phyloP scores from a whole-genome alignment of 2,797 vertebrate genomes.

The Thaleichthys pacificus region DNA sequence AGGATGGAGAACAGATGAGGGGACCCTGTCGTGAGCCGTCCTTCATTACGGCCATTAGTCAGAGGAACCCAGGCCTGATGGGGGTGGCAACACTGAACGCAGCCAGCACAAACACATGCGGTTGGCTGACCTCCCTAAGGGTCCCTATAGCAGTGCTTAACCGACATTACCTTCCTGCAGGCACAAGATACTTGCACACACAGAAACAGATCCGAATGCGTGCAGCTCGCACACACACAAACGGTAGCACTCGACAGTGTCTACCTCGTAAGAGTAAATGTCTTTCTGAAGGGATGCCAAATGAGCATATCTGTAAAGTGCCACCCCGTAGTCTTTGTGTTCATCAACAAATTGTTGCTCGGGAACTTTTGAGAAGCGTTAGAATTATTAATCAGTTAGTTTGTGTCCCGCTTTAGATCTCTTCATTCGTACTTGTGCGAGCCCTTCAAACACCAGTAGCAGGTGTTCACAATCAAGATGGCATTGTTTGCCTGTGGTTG shows the following conservation, averaged over 20 bases:
- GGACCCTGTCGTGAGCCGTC: conserved; percentile 83
- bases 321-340: too few species aligned
- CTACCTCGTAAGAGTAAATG: conserved; percentile 2
- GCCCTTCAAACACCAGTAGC: conserved; percentile 43
- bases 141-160: conserved; percentile 50
- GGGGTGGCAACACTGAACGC: conserved; percentile 36
- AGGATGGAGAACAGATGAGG: conserved; percentile 92
- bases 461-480: conserved; percentile 66
- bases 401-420: too few species aligned
- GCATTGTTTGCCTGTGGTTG: conserved; percentile 58
- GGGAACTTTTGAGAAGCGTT: too few species aligned
- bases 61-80: conserved; percentile 64
- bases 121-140: conserved; percentile 45
- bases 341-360: too few species aligned
- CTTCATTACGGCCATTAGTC: conserved; percentile 92
- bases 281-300: too few species aligned
- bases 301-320: conserved; percentile 27
- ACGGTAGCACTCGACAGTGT: background rate
- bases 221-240: conserved; percentile 26
- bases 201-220: conserved; percentile 36
- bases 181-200: conserved; percentile 20
- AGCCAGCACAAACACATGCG: conserved; percentile 47
- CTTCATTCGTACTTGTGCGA: too few species aligned
- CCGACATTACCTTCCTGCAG: background rate
- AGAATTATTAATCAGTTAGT: too few species aligned